Base-by-base conservation (phyloP, 2,888 invertebrate species). In the Cotesia congregata region DNA sequence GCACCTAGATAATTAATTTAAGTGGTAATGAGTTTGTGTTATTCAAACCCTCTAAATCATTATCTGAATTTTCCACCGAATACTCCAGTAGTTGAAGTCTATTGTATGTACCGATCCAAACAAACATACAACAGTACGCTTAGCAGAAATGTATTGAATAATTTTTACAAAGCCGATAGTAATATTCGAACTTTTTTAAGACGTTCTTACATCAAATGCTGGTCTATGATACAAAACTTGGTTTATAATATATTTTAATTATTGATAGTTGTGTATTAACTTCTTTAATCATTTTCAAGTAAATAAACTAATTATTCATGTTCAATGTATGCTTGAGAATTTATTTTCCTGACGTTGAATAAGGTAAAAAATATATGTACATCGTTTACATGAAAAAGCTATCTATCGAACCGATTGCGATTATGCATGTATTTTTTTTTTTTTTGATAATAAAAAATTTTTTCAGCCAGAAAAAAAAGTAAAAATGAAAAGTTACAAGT, bases 401-500 rank as follows among this genome's bases (percentile, higher is more conserved):
- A 62, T 62, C 62, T 62, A 62, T 6, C 15, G 62, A 62, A n/a
- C 62, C 62, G 20, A 62, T 62, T 62, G 6, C 15, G 20, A 62
- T 17, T 20, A 15, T 6, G 15, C 15, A 20, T 15, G 6, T 20
- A 3, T 50, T 12, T 50, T n/a, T 15, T 17, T n/a, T 17, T 9
- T 50, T 12, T 50, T n/a, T 15, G 62, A 62, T 2, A 62, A n/a
- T 0, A 20, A n/a, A n/a, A n/a, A 62, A 15, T 20, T 62, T 62
- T 20, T 20, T 62, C 6, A 30, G 12, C 20, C 6, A 9, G 15
- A 62, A 62, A 62, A 62, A 62, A 62, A 15, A 20, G 15, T 15
- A 62, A 62, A 62, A 62, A 62, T 62, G 62, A 62, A 62, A 20
- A 62, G 62, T 62, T 62, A 15, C 62, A 62, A 15, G 62, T 62